phyloP scores from a whole-genome alignment of 1,140 invertebrate genomes.

The Augochlora pura region DNA sequence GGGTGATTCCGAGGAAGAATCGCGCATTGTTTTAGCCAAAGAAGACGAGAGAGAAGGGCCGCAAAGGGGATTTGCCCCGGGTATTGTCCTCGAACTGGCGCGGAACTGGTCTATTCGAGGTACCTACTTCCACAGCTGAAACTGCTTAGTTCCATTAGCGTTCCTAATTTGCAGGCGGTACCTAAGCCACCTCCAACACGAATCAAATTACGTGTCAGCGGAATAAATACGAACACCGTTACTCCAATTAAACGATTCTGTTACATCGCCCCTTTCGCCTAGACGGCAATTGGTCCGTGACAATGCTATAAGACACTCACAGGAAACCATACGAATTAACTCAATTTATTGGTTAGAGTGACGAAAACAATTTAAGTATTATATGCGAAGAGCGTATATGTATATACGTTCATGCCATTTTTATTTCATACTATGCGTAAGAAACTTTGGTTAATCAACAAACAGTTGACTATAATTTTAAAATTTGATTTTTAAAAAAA shows the following conservation, averaged over 20 bases:
- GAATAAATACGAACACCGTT: constrained; percentile 27
- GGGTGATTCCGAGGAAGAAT: constrained; percentile 62
- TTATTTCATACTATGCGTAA: too few species aligned
- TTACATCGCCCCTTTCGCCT: background rate
- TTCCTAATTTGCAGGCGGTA: constrained; percentile 25
- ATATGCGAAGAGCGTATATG: too few species aligned
- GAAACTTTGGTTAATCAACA: too few species aligned
- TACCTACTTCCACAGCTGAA: constrained; percentile 48
- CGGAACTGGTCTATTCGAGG: constrained; percentile 48
- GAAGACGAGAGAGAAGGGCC: constrained; percentile 24
- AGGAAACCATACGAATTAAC: too few species aligned
- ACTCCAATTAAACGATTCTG: constrained; percentile 2
- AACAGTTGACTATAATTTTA: too few species aligned
- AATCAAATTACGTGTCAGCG: constrained; percentile 27
- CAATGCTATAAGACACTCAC: too few species aligned
- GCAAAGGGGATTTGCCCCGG: constrained; percentile 61
- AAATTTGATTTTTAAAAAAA: too few species aligned
- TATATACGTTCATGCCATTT: too few species aligned
- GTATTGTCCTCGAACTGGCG: constrained; percentile 58
- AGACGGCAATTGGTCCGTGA: background rate
- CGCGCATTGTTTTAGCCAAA: constrained; percentile 62
- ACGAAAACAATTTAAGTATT: too few species aligned
- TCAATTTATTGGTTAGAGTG: too few species aligned
- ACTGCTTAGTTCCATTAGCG: constrained; percentile 61
- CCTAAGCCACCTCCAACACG: background rate